Conservation (phyloP, 2,797 vertebrate species). For the Syndactyla subalaris region DNA sequence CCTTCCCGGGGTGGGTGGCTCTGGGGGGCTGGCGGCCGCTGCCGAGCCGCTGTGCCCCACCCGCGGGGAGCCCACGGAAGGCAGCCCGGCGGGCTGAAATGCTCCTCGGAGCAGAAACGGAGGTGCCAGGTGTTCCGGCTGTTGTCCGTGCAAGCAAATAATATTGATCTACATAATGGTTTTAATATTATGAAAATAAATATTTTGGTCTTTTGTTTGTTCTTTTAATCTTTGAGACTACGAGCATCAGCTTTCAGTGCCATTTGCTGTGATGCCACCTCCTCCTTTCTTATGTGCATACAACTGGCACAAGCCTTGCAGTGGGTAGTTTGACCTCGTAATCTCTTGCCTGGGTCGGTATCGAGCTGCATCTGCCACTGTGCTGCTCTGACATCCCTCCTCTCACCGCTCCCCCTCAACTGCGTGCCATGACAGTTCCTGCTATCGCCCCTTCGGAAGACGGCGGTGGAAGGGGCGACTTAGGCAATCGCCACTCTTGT, state of each 20-base stretch:
- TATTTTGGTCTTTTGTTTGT: neutral
- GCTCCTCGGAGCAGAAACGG: neutral
- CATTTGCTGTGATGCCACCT: neutral
- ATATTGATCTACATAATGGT: neutral
- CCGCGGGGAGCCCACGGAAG: accelerated
- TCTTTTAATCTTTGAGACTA: neutral
- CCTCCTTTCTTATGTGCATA: neutral
- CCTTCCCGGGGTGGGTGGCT: neutral
- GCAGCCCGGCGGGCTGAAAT: accelerated
- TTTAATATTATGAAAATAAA: neutral
- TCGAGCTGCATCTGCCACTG: neutral
- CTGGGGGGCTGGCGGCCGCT: accelerated
- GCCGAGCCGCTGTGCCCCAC: neutral
- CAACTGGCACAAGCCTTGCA: neutral
- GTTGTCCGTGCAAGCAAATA: neutral
- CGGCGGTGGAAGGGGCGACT: neutral
- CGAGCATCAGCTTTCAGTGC: neutral
- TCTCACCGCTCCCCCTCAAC: neutral
- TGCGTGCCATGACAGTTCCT: neutral
- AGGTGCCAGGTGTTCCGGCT: neutral
- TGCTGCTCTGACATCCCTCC: neutral
- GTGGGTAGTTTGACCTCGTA: neutral
- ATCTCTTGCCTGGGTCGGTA: too few relatives aligned
- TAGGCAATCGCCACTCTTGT: neutral
- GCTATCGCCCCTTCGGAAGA: neutral